A percentile compares a stretch with the other conserved stretches of the same genome.
Evolutionary conservation across 92 coral and sea anemone species (phyloP).

Genomic region (Parazoanthus atlanticus): DNA sequence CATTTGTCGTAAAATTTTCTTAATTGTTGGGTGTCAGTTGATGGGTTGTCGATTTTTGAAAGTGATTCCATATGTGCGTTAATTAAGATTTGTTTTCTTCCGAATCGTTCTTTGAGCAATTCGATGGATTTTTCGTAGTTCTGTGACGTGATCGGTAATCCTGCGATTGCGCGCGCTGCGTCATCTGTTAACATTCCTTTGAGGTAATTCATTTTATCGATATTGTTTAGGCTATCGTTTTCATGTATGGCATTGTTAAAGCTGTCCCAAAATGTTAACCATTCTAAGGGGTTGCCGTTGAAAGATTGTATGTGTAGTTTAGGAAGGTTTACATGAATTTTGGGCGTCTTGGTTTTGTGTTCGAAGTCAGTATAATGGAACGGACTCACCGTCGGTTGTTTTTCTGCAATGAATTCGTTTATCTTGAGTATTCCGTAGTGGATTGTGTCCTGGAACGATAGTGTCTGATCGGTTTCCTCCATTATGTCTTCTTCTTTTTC

Average conservation of each 20-base stretch:
- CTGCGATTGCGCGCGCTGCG: constrained; percentile 61
- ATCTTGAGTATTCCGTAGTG: constrained; percentile 34
- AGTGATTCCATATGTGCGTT: constrained; percentile 46
- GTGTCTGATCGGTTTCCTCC: constrained; percentile 51
- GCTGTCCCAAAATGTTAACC: constrained; percentile 62
- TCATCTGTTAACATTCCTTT: constrained; percentile 46
- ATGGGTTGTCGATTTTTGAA: constrained; percentile 14
- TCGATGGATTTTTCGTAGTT: constrained; percentile 53
- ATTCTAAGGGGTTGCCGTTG: constrained; percentile 49
- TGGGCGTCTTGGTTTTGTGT: neutral
- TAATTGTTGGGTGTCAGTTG: constrained; percentile 1
- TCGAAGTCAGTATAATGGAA: constrained; percentile 4
- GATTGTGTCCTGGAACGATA: constrained; percentile 50
- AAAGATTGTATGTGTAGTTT: constrained; percentile 48
- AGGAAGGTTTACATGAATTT: constrained; percentile 38
- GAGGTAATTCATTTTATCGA: constrained; percentile 59
- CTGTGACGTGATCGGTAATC: constrained; percentile 50
- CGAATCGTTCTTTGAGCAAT: constrained; percentile 26
- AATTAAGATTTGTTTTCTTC: constrained; percentile 45
- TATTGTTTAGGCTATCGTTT: constrained; percentile 32
- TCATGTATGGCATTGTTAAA: constrained; percentile 48
- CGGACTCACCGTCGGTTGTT: constrained; percentile 48
- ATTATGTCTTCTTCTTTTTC: constrained; percentile 37
- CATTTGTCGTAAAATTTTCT: constrained; percentile 34
- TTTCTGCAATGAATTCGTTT: constrained; percentile 22